A percentile compares a stretch with the other conserved stretches of the same genome.
phyloP scores from a whole-genome alignment of 2,888 invertebrate genomes.

The Lathronympha strigana region DNA sequence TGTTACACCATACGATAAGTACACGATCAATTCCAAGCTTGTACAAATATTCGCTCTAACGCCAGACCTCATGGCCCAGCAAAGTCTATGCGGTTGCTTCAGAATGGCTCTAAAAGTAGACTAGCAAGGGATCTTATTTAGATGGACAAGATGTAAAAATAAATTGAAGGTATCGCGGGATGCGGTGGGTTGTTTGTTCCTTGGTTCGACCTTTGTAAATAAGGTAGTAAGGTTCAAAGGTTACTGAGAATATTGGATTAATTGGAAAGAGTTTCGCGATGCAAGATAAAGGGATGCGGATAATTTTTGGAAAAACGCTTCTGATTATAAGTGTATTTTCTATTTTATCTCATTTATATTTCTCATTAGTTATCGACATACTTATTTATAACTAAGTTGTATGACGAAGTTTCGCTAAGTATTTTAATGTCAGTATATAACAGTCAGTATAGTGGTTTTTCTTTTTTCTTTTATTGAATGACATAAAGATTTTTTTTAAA shows the following conservation, averaged over 20 bases:
- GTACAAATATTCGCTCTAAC: conserved; percentile 15
- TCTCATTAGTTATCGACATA: no score
- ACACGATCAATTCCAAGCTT: conserved; percentile 24
- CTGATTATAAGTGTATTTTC: no score
- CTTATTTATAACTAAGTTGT: no score
- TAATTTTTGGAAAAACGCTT: background rate
- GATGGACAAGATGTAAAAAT: conserved; percentile 19
- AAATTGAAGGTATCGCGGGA: conserved; percentile 26
- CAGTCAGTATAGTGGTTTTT: no score
- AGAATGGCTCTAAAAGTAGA: conserved; percentile 7
- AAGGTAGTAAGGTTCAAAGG: conserved; percentile 24
- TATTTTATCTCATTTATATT: no score
- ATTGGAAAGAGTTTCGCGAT: conserved; percentile 36
- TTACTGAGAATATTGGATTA: conserved; percentile 26
- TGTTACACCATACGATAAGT: conserved; percentile 36
- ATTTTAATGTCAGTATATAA: no score
- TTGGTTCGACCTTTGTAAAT: conserved; percentile 37
- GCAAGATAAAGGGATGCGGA: background rate
- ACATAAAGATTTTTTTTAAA: no score
- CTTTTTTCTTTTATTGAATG: no score
- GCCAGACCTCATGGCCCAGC: conserved; percentile 7
- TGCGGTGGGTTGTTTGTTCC: conserved; percentile 22
- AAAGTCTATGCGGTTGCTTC: background rate
- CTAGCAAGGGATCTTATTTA: background rate
- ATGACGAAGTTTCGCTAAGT: no score